Evolutionary conservation across 1,140 invertebrate species (phyloP), one percentile per base, ranked within the genome.

Genomic region (Druon quercuslanigerum): DNA sequence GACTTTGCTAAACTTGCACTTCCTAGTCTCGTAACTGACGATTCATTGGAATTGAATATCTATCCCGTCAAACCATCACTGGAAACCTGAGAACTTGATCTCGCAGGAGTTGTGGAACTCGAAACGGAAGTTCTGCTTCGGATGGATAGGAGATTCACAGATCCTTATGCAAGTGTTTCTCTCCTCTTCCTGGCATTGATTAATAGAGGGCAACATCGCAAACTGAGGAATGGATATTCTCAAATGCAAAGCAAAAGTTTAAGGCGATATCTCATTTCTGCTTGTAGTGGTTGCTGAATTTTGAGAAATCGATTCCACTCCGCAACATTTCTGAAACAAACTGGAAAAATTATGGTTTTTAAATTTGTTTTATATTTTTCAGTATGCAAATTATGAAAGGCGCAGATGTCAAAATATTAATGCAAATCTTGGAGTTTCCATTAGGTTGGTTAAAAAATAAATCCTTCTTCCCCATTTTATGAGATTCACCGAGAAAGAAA

Each of bases 211-310:
- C 20, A 66, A 66, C 40, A 46, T 66, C 40, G 60, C 25, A 40
- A 33, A 66, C 60, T 25, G 60, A 66, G 60, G 40, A 66, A 66
- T 66, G 60, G 60, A 66, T 66, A 66, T 66, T 40, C 60, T 66
- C 60, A 33, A 66, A n/a, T 66, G 25, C 25, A 40, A 66, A 16
- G 25, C 60, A 16, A 66, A 66, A 66, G 33, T 66, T 66, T 5
- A 14, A 8, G 40, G 25, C 33, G 60, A 66, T 66, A 66, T 66
- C 60, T 66, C 60, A 66, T 66, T 66, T 66, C 60, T 66, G 60
- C 13, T 66, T 40, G 25, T 33, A 66, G 60, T 66, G 33, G n/a
- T 66, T 66, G 60, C 11, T 40, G 60, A 40, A 66, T 66, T 66
- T 66, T 66, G 25, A 66, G 40, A 13, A 33, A 66, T 66, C 25